Evolutionary conservation across 1,140 invertebrate genomes (phyloP).

Genomic region (Reticulitermes speratus): DNA sequence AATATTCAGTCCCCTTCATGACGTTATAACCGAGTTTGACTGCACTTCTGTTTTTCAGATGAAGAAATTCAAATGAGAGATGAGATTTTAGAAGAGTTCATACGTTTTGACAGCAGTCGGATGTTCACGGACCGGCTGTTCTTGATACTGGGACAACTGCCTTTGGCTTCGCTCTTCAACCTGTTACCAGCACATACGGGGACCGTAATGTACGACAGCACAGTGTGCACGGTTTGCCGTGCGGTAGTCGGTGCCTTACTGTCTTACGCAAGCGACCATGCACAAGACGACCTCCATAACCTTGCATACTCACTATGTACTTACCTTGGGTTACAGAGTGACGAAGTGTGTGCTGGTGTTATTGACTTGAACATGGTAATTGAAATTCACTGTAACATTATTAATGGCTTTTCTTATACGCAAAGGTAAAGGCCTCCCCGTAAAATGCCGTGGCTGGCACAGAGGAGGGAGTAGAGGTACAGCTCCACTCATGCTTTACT

Average conservation of each 20-base stretch:
- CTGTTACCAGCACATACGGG: neutral
- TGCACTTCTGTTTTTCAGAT: neutral
- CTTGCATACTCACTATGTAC: neutral
- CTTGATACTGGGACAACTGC: neutral
- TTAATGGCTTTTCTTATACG: too few relatives aligned
- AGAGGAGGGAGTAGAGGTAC: too few relatives aligned
- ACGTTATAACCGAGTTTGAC: too few relatives aligned
- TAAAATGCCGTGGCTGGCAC: too few relatives aligned
- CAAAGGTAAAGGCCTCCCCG: too few relatives aligned
- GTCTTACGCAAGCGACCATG: neutral
- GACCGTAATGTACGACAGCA: neutral
- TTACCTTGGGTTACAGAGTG: neutral
- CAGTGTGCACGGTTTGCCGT: neutral
- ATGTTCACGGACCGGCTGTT: neutral
- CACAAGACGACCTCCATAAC: neutral
- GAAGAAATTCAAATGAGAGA: neutral
- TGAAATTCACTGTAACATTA: neutral
- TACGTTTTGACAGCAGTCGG: neutral
- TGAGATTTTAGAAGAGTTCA: neutral
- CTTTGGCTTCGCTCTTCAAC: neutral
- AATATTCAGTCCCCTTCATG: too few relatives aligned
- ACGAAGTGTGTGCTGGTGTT: neutral
- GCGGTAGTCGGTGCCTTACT: neutral
- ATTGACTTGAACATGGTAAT: conserved; percentile 13
- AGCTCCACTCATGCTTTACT: too few relatives aligned